phyloP scores from a whole-genome alignment of 2,113 vertebrate species.

The Manacus vitellinus region DNA sequence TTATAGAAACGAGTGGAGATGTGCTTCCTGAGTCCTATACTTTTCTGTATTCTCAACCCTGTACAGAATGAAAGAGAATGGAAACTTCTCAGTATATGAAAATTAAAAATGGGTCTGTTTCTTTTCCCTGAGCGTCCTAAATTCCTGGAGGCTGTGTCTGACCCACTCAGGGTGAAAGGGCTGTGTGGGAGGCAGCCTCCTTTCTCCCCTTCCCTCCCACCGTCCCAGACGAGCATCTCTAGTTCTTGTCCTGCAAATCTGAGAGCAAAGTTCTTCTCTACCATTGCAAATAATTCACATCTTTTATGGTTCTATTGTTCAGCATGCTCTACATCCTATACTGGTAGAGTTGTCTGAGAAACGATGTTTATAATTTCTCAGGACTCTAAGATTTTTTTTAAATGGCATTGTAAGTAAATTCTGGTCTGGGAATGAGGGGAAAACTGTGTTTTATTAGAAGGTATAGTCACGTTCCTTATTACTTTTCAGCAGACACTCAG shows the following conservation, averaged over 20 bases:
- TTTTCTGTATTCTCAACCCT: background rate
- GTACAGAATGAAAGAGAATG: background rate
- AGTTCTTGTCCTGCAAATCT: background rate
- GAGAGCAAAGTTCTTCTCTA: background rate
- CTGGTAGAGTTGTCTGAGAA: background rate
- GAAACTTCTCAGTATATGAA: background rate
- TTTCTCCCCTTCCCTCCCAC: background rate
- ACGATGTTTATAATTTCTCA: background rate
- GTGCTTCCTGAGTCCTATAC: too few species aligned
- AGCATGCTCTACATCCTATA: background rate
- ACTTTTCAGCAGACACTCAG: conserved; percentile 1
- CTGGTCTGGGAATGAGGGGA: background rate
- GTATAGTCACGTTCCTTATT: background rate
- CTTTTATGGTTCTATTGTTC: background rate
- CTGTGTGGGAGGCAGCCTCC: background rate
- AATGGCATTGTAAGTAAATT: background rate
- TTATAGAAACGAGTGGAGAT: background rate
- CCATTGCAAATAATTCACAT: background rate
- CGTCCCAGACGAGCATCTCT: background rate
- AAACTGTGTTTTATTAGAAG: background rate
- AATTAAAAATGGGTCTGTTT: background rate
- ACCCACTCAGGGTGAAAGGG: background rate
- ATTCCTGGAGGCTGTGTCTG: background rate
- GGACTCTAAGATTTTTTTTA: background rate
- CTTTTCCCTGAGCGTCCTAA: background rate